Base-by-base conservation (phyloP, 2,888 invertebrate genomes). In the Syrphus vitripennis region DNA sequence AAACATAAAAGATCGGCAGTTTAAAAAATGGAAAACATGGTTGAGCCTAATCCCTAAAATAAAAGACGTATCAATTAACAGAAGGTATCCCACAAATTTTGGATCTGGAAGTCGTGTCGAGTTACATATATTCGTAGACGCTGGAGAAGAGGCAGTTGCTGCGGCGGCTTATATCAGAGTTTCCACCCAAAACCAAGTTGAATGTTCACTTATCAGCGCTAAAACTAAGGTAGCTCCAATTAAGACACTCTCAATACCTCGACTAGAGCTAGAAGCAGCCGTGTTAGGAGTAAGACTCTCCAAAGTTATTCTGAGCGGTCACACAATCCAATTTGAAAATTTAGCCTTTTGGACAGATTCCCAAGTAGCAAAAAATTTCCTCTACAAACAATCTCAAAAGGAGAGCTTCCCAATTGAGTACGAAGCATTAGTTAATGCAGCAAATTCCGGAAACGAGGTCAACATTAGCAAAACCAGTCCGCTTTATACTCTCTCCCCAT, bases 401-500 rank as follows among this genome's bases (percentile, higher is more conserved):
- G 65, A 65, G 26, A 31, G 42, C 0, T 75, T 55, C 45, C n/a
- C n/a, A 10, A 31, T 42, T 0, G 75, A 75, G n/a, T 34, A 45
- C 9, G 19, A 5, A 1, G 31, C 19, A 4, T 57, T 75, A 29
- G 26, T 5, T 1, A 42, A 3, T 0, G 57, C 55, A 31, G 12
- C 19, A 37, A 40, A 4, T 12, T n/a, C 29, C 1, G 53, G 7
- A n/a, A 26, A 0, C 6, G 26, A n/a, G 4, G 10, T 24, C 2
- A 16, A 12, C 0, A 53, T 53, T 1, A 3, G 4, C 12, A 63
- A 61, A 26, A 16, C 53, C 3, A 76, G 76, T 19, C 16, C 24
- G 9, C 24, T 76, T 0, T 40, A 48, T 24, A 87, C 77, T 37
- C 63, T 45, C 0, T 75, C 74, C 0, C 67, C 76, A 1, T 81